These are phyloP conservation scores for Drosophila melanica DNA, from an alignment of 1,140 invertebrate genomes.

Conservation along the genomic window DNA sequence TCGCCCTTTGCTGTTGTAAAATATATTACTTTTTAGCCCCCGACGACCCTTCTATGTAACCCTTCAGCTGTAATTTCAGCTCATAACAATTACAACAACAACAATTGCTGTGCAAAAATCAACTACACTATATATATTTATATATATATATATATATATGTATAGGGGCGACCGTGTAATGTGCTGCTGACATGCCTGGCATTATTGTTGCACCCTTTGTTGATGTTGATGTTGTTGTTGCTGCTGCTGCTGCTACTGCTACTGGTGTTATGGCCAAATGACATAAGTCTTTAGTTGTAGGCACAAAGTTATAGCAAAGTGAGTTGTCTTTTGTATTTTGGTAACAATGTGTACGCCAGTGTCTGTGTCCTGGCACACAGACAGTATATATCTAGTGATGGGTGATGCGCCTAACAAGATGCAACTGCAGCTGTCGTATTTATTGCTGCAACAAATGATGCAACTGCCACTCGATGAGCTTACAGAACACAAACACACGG, in stretches of 20 bases:
- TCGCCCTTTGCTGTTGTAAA: conserved; percentile 69
- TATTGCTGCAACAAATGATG: conserved; percentile 21
- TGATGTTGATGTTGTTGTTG: conserved; percentile 13
- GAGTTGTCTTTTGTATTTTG: conserved; percentile 35
- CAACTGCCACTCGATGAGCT: conserved; percentile 35
- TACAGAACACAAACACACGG: conserved; percentile 8
- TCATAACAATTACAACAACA: conserved; percentile 78
- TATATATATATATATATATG: conserved; percentile 32
- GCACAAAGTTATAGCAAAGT: conserved; percentile 43
- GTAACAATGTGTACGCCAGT: conserved; percentile 15
- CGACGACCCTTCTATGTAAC: too few relatives aligned
- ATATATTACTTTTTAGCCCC: conserved; percentile 77
- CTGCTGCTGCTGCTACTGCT: neutral
- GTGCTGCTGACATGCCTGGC: conserved; percentile 71
- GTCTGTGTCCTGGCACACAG: conserved; percentile 13
- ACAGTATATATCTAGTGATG: conserved; percentile 48
- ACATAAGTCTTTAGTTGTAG: conserved; percentile 67
- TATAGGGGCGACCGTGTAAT: conserved; percentile 56
- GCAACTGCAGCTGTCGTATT: conserved; percentile 27
- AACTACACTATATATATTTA: conserved; percentile 39
- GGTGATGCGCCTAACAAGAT: conserved; percentile 48
- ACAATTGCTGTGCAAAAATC: conserved; percentile 67
- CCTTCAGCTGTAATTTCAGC: conserved; percentile 60
- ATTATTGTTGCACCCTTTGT: conserved; percentile 6
- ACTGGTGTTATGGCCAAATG: conserved; percentile 58